Percentiles rank a stretch among this genome's conserved stretches.
phyloP scores from a whole-genome alignment of 2,113 vertebrate species.

The Atrichornis clamosus region DNA sequence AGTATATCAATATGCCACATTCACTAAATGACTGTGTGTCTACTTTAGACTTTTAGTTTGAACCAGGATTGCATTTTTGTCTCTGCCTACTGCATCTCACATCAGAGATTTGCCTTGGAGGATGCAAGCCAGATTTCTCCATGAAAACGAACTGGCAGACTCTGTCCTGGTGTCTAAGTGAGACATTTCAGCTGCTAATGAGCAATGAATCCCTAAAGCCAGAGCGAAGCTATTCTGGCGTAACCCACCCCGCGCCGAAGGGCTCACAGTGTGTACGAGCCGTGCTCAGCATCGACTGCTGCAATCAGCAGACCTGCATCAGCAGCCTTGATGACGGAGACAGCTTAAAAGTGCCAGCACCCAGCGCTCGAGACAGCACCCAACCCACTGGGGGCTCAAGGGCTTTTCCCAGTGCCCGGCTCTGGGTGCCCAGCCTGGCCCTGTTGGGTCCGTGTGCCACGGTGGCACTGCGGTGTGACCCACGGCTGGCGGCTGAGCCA shows the following conservation, averaged over 20 bases:
- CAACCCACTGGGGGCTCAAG: fast-evolving
- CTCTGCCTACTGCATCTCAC: fast-evolving
- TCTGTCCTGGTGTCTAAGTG: background rate
- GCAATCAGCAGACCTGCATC: background rate
- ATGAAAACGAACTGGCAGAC: background rate
- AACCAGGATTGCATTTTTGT: background rate
- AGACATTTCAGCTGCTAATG: background rate
- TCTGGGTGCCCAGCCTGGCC: background rate
- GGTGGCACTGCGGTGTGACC: background rate
- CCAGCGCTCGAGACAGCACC: fast-evolving
- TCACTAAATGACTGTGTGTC: background rate
- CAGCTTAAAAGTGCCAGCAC: background rate
- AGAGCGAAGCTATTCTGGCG: background rate
- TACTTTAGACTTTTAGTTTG: background rate
- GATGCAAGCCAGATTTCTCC: background rate
- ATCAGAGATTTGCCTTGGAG: background rate
- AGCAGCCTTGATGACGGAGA: background rate
- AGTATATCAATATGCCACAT: background rate
- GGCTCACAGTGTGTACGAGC: fast-evolving
- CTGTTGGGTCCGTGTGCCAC: background rate
- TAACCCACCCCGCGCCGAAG: background rate
- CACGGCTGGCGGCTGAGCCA: background rate
- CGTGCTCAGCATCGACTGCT: fast-evolving
- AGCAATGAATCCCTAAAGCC: background rate
- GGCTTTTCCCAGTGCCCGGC: background rate